Evolutionary conservation across 2,113 vertebrate genomes (phyloP).

Genomic region (Rattus rattus): DNA sequence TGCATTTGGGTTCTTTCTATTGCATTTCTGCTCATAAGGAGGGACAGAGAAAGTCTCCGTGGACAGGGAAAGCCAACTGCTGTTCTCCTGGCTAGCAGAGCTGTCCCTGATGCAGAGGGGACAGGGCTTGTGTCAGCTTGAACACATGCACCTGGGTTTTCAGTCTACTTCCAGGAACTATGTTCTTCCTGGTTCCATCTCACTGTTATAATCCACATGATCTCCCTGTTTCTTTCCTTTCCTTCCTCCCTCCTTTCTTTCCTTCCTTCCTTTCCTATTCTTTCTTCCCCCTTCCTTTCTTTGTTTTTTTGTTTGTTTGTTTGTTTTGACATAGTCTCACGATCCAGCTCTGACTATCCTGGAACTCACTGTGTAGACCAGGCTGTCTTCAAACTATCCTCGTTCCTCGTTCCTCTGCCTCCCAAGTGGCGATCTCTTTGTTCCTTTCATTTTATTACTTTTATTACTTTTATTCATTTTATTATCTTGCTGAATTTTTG

Average conservation of each 20-base stretch:
- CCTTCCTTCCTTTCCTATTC: background rate
- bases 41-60: background rate
- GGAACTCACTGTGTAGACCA: background rate
- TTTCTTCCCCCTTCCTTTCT: background rate
- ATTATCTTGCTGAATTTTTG: background rate
- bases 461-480: no score
- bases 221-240: background rate
- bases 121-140: background rate
- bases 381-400: background rate
- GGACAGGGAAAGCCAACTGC: background rate
- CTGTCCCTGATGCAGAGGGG: background rate
- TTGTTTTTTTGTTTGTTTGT: background rate
- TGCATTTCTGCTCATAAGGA: background rate
- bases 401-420: background rate
- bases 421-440: background rate
- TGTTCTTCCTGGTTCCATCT: background rate
- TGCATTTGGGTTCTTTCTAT: background rate
- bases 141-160: accelerated
- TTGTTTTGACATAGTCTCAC: background rate
- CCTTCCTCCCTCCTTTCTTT: background rate
- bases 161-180: background rate
- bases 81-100: background rate
- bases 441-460: background rate
- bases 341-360: background rate
- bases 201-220: no score